Conservation (phyloP, 2,113 vertebrate genomes). For the Carettochelys insculpta region DNA sequence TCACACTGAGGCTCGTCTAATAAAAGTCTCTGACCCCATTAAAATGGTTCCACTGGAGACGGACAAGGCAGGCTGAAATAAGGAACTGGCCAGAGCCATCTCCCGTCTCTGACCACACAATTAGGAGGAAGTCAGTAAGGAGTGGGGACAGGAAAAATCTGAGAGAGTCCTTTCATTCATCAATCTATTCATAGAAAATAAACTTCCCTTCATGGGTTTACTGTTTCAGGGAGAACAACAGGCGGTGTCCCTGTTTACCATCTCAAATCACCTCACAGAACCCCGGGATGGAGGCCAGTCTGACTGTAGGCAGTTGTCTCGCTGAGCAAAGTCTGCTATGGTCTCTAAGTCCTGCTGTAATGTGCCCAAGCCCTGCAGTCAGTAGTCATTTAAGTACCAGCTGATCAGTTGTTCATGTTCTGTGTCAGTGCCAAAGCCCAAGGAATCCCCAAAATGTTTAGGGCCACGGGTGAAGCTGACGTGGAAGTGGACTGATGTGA, state of each 20-base stretch:
- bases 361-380: neutral
- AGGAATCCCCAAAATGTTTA: neutral
- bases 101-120: neutral
- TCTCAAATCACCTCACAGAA: constrained; percentile 52
- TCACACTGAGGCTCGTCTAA: neutral
- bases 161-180: constrained; percentile 69
- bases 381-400: rapidly evolving
- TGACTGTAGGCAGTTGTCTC: constrained; percentile 50
- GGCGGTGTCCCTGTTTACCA: constrained; percentile 60
- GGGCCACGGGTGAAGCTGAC: rapidly evolving
- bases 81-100: neutral
- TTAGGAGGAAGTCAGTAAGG: constrained; percentile 29
- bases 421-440: neutral
- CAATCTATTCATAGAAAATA: constrained; percentile 61
- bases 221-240: constrained; percentile 59
- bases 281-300: constrained; percentile 49
- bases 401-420: neutral
- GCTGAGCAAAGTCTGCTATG: constrained; percentile 13
- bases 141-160: constrained; percentile 32
- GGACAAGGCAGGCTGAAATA: neutral
- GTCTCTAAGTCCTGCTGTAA: neutral
- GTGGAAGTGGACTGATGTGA: rapidly evolving
- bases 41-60: neutral
- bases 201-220: constrained; percentile 65
- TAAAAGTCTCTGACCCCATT: neutral